These are phyloP conservation scores for Dioctria linearis DNA, from an alignment of 2,888 invertebrate species.

Conservation along the genomic window DNA sequence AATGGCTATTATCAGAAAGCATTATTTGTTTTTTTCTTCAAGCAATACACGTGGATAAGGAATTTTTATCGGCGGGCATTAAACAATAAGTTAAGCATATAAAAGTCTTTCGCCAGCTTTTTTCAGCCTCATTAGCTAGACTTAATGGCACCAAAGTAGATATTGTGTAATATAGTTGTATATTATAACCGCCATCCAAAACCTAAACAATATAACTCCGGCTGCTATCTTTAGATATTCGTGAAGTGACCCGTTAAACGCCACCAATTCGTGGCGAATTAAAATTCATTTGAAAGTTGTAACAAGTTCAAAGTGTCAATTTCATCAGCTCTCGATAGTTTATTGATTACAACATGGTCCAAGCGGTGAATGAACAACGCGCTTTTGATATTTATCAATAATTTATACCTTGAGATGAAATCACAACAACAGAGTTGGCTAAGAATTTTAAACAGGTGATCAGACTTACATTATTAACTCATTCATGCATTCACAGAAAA, in stretches of 20 bases:
- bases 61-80: no score
- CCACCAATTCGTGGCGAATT: conserved; percentile 9
- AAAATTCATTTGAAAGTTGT: conserved; percentile 26
- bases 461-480: not conserved
- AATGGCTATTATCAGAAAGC: no score
- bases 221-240: not conserved
- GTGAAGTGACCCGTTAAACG: not conserved
- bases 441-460: not conserved
- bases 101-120: not conserved
- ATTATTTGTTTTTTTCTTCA: no score
- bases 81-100: no score
- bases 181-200: not conserved
- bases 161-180: conserved; percentile 2
- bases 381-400: conserved; percentile 1
- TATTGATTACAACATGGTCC: conserved; percentile 8
- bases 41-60: no score
- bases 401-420: conserved; percentile 5
- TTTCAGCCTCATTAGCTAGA: not conserved
- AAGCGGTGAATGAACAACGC: conserved; percentile 11
- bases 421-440: not conserved
- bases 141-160: conserved; percentile 19
- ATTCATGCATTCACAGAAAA: not conserved
- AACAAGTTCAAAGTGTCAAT: conserved; percentile 45
- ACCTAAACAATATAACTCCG: not conserved
- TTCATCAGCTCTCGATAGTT: conserved; percentile 21